A percentile compares a stretch with the other conserved stretches of the same genome.
Conservation (phyloP, 2,113 vertebrate species). For the Taurulus bubalis region DNA sequence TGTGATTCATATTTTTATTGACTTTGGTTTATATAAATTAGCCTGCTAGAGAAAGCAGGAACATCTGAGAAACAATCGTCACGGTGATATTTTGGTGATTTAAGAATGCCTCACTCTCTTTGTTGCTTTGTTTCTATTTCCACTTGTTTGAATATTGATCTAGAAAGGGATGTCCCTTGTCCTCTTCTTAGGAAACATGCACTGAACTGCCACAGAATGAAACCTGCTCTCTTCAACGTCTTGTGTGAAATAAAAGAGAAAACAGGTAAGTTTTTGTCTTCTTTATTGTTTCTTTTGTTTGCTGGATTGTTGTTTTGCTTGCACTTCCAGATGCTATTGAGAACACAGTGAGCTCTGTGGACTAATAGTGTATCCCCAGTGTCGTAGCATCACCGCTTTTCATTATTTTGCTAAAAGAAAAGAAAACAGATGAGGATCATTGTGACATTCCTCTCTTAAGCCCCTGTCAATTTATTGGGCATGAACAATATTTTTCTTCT, state of each 20-base stretch:
- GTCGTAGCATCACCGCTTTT: background rate
- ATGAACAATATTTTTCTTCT: background rate
- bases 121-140: conserved; percentile 34
- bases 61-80: background rate
- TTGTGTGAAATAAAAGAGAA: conserved; percentile 87
- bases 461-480: background rate
- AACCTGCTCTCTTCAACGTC: conserved; percentile 86
- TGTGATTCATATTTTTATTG: background rate
- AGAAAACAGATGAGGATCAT: background rate
- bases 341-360: background rate
- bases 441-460: background rate
- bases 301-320: background rate
- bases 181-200: conserved; percentile 83
- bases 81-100: background rate
- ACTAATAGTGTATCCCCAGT: background rate
- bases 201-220: conserved; percentile 87
- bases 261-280: conserved; percentile 75
- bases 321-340: background rate
- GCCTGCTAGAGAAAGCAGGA: background rate
- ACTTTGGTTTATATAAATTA: background rate
- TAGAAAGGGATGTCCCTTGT: conserved; percentile 57
- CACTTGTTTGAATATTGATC: conserved; percentile 68
- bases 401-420: background rate
- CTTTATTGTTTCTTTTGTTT: background rate
- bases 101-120: background rate